Evolutionary conservation across 2,797 vertebrate species (phyloP).

Genomic region (Iguana delicatissima): DNA sequence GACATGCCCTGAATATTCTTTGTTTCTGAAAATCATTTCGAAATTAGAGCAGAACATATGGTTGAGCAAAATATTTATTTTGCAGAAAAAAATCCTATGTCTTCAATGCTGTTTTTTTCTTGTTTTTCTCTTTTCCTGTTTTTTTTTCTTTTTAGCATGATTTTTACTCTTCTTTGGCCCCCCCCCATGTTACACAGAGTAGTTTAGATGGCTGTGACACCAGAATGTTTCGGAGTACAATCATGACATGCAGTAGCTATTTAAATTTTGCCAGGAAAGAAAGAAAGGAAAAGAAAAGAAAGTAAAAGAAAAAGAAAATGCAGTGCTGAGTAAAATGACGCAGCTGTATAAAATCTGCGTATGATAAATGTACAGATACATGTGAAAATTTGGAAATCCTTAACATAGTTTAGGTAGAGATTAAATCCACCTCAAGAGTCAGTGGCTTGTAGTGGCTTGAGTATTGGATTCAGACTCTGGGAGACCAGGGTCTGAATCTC

Average conservation of each 20-base stretch:
- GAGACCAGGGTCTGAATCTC: no score
- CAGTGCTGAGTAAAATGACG: no score
- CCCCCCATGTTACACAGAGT: no score
- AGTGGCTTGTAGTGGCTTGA: no score
- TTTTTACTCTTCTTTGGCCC: not conserved
- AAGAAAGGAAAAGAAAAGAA: not conserved
- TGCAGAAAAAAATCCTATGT: not conserved
- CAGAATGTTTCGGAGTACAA: no score
- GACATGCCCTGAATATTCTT: not conserved
- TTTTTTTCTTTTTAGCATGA: not conserved
- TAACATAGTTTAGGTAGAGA: not conserved
- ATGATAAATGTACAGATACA: not conserved
- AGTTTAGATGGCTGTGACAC: no score
- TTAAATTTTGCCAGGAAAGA: not conserved
- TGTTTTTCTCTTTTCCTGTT: not conserved
- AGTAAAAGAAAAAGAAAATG: not conserved
- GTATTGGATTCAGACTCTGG: no score
- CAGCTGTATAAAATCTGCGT: not conserved
- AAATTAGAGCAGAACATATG: not conserved
- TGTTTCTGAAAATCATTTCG: not conserved
- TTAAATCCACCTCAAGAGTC: not conserved
- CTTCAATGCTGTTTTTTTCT: not conserved
- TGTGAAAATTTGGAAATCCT: constrained; percentile 3
- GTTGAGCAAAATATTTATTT: not conserved
- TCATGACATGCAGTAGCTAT: no score